A percentile compares a stretch with the other conserved stretches of the same genome.
These are phyloP conservation scores for Sarcoramphus papa DNA, from an alignment of 2,797 vertebrate species.

Conservation along the genomic window DNA sequence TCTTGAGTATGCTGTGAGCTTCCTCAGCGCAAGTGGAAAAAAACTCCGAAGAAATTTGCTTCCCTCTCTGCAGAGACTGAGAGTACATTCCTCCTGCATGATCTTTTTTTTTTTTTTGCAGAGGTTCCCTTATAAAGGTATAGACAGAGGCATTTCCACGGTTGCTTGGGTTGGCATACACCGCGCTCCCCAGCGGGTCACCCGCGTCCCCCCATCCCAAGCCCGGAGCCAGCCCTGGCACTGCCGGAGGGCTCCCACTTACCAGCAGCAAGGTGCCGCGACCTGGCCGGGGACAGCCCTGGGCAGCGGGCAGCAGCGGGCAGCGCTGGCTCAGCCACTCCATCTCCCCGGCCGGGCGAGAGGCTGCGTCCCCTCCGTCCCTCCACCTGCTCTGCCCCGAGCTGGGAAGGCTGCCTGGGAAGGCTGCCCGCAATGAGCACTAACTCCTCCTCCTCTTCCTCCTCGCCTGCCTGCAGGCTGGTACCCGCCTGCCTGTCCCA, in stretches of 20 bases:
- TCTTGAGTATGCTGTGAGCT: background rate
- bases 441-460: constrained; percentile 9
- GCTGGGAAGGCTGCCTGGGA: background rate
- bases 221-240: background rate
- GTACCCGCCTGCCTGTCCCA: background rate
- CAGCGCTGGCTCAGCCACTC: constrained; percentile 45
- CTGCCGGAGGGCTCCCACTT: background rate
- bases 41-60: background rate
- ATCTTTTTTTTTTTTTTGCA: too few relatives aligned
- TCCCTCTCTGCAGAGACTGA: background rate
- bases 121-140: background rate
- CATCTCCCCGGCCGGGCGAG: background rate
- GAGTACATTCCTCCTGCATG: background rate
- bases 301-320: background rate
- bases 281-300: background rate
- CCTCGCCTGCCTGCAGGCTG: background rate
- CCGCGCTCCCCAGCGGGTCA: accelerated
- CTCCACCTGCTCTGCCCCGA: background rate
- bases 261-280: constrained; percentile 50
- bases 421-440: background rate
- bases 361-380: background rate
- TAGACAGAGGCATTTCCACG: accelerated
- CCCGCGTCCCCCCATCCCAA: accelerated
- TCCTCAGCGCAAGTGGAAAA: background rate
- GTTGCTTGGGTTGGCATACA: accelerated